A percentile compares a stretch with the other conserved stretches of the same genome.
Conservation (phyloP, 2,888 invertebrate genomes). For the Acleris laterana region DNA sequence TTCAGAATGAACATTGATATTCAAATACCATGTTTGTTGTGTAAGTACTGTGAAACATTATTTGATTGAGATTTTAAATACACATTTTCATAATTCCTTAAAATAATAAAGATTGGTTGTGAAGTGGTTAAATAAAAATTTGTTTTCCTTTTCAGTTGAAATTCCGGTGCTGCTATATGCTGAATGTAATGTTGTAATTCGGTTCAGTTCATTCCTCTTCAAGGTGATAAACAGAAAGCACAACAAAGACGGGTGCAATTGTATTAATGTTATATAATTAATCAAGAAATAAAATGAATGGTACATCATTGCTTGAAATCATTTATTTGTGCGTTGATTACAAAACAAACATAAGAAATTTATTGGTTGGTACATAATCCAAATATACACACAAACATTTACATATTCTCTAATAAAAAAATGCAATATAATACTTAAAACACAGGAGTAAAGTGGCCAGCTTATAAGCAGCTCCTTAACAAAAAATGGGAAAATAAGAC, state of each 20-base stretch:
- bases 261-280: neutral
- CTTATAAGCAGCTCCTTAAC: too few relatives aligned
- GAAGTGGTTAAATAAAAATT: too few relatives aligned
- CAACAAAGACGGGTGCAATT: neutral
- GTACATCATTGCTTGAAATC: slow-evolving; percentile 6
- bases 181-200: neutral
- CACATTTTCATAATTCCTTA: neutral
- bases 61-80: neutral
- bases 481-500: too few relatives aligned
- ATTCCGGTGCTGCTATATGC: neutral
- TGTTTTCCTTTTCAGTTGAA: slow-evolving; percentile 10
- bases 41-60: neutral
- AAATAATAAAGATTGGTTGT: neutral
- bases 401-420: neutral
- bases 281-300: neutral
- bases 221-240: neutral
- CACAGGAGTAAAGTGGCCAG: too few relatives aligned
- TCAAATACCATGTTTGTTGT: neutral
- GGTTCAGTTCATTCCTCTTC: too few relatives aligned
- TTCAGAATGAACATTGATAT: slow-evolving; percentile 48
- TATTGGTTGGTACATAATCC: slow-evolving; percentile 2
- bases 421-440: too few relatives aligned
- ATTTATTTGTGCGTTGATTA: slow-evolving; percentile 34
- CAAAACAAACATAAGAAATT: slow-evolving; percentile 28
- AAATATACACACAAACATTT: slow-evolving; percentile 34